Evolutionary conservation across 2,113 vertebrate species (phyloP).

Genomic region (Pseudorasbora parva): DNA sequence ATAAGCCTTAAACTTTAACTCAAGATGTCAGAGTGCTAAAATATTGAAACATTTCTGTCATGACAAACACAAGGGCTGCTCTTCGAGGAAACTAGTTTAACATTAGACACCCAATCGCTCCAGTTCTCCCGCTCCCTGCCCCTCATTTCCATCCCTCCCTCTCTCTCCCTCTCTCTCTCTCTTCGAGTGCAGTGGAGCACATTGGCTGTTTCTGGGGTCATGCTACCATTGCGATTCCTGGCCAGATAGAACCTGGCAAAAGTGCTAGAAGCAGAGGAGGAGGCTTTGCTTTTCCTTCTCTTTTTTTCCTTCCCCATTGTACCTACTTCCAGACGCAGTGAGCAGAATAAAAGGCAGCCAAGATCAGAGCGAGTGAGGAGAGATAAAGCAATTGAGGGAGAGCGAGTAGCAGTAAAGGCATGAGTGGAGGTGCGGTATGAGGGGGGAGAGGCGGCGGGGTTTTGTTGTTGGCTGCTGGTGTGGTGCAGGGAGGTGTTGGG

Average conservation of each 20-base stretch:
- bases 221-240: constrained; percentile 71
- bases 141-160: not conserved
- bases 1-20: not conserved
- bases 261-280: constrained; percentile 42
- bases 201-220: constrained; percentile 61
- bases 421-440: constrained; percentile 60
- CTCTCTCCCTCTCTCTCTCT: not conserved
- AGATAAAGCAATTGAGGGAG: constrained; percentile 45
- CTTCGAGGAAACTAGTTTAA: constrained; percentile 12
- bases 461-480: constrained; percentile 45
- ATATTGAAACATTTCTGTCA: constrained; percentile 2
- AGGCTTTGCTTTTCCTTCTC: constrained; percentile 62
- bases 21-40: not conserved
- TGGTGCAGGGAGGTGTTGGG: constrained; percentile 55
- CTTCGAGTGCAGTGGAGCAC: not conserved
- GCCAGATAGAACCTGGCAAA: constrained; percentile 66
- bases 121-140: not conserved
- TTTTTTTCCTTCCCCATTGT: constrained; percentile 6
- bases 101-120: not conserved
- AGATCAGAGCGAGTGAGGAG: constrained; percentile 55
- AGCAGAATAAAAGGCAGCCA: constrained; percentile 59
- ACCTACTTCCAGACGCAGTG: constrained; percentile 59
- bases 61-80: not conserved
- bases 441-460: constrained; percentile 16
- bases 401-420: constrained; percentile 61